Evolutionary conservation across 2,888 invertebrate genomes (phyloP).

Genomic region (Apotomis turbidana): DNA sequence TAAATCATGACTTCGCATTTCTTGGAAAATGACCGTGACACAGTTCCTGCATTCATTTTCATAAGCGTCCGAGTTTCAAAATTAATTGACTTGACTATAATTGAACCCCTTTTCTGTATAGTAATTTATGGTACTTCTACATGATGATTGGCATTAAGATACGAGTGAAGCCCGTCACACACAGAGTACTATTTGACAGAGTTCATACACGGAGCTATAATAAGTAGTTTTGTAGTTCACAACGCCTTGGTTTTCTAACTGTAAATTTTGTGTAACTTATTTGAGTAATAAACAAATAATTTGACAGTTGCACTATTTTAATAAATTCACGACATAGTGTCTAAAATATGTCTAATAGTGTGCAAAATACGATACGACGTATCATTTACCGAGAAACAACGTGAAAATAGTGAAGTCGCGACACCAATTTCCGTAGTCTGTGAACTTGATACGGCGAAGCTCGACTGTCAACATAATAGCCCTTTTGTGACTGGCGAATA

Average conservation of each 20-base stretch:
- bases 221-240: no score
- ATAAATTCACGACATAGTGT: no score
- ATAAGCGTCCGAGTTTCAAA: background rate
- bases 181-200: no score
- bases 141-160: no score
- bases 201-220: no score
- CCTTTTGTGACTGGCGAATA: constrained; percentile 1
- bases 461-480: constrained; percentile 11
- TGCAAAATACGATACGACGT: no score
- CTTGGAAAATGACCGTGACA: constrained; percentile 6
- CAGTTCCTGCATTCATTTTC: constrained; percentile 4
- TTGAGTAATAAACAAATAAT: no score
- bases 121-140: no score
- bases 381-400: background rate
- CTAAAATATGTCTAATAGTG: background rate
- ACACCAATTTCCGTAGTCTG: constrained; percentile 35
- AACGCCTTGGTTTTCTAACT: no score
- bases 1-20: constrained; percentile 4
- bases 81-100: background rate
- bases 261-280: no score
- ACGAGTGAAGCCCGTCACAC: no score
- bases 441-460: constrained; percentile 19
- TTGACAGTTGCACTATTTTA: no score
- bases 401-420: constrained; percentile 7
- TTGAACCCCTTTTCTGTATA: background rate